Conservation (phyloP, 2,113 vertebrate genomes). For the Cnemophilus loriae region DNA sequence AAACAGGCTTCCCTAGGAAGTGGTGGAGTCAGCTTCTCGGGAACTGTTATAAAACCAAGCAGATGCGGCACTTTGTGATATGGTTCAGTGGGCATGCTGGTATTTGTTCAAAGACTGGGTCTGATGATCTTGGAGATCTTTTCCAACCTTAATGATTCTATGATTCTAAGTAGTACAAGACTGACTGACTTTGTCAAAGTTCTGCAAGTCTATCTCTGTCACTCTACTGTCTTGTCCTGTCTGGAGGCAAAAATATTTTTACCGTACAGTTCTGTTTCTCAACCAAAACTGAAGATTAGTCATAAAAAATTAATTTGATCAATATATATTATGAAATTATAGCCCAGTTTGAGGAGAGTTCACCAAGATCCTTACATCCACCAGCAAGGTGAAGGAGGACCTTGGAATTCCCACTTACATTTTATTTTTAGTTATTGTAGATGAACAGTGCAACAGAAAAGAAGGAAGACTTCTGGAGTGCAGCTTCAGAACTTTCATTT, state of each 20-base stretch:
- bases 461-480: neutral
- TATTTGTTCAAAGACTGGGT: neutral
- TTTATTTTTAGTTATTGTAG: neutral
- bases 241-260: neutral
- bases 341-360: neutral
- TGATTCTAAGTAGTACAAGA: neutral
- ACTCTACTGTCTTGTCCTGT: neutral
- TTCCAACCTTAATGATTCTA: neutral
- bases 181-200: neutral
- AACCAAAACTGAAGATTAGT: neutral
- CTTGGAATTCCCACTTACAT: neutral
- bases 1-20: neutral
- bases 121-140: neutral
- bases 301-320: neutral
- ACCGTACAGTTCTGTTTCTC: neutral
- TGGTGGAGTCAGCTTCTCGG: neutral
- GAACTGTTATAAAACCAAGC: neutral
- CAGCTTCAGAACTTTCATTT: neutral
- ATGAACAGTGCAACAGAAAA: neutral
- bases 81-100: neutral
- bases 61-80: fast-evolving
- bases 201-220: neutral
- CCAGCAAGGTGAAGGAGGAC: neutral
- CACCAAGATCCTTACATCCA: neutral
- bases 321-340: neutral